A percentile compares a stretch with the other conserved stretches of the same genome.
These are phyloP conservation scores for Lepidocyrtinus sp. DNA, from an alignment of 2,888 invertebrate species.

Conservation along the genomic window DNA sequence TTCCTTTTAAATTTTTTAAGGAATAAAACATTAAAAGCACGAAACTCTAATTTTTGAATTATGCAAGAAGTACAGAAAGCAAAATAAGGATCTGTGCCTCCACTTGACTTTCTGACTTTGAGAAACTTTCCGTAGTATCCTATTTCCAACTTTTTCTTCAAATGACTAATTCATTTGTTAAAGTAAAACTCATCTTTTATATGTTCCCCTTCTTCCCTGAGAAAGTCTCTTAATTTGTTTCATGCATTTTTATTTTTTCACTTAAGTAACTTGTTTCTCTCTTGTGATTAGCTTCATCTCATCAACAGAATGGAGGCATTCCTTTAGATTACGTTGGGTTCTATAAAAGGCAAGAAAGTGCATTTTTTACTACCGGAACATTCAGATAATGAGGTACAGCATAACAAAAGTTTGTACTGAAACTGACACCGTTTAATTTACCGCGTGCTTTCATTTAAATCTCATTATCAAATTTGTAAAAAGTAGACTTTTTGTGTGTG, in stretches of 20 bases:
- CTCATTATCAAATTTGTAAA: background rate
- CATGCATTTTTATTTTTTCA: slow-evolving; percentile 15
- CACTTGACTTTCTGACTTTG: background rate
- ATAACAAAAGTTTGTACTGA: too few relatives aligned
- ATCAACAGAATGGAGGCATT: slow-evolving; percentile 20
- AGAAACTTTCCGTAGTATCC: background rate
- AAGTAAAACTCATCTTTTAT: slow-evolving; percentile 14
- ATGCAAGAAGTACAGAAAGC: background rate
- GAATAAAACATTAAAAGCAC: background rate
- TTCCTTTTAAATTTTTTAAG: background rate
- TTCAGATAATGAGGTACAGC: background rate
- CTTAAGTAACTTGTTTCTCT: slow-evolving; percentile 26
- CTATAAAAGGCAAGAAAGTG: slow-evolving; percentile 1
- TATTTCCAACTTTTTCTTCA: too few relatives aligned
- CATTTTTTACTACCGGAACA: background rate
- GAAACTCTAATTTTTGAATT: too few relatives aligned
- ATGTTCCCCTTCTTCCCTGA: slow-evolving; percentile 11
- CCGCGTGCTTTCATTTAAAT: background rate
- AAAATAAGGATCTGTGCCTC: background rate
- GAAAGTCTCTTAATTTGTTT: slow-evolving; percentile 17
- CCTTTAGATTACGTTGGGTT: slow-evolving; percentile 10
- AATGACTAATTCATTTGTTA: background rate
- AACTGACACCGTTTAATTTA: background rate
- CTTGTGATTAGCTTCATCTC: background rate
- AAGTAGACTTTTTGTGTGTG: background rate